phyloP scores from a whole-genome alignment of 2,888 invertebrate species.

The Neria commutata region DNA sequence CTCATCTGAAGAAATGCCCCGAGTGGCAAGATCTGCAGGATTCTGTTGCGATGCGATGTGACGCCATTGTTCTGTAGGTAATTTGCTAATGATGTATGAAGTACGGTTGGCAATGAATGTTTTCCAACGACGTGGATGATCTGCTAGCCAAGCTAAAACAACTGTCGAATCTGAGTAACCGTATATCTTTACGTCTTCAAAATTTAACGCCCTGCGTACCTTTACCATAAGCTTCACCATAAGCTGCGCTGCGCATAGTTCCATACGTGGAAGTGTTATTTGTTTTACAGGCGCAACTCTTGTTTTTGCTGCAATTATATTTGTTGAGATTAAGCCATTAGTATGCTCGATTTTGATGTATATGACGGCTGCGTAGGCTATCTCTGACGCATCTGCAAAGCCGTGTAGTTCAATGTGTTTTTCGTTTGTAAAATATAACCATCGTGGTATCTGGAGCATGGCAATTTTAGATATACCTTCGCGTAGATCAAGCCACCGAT shows the following conservation, averaged over 20 bases:
- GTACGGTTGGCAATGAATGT: constrained; percentile 15
- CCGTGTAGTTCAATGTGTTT: constrained; percentile 7
- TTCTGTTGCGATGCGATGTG: constrained; percentile 18
- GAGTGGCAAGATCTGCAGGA: constrained; percentile 23
- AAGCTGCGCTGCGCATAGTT: constrained; percentile 15
- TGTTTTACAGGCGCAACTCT: constrained; percentile 4
- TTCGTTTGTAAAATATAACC: neutral
- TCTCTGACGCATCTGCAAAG: constrained; percentile 13
- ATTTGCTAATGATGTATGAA: neutral
- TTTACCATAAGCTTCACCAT: constrained; percentile 13
- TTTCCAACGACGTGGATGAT: constrained; percentile 17
- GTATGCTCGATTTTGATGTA: constrained; percentile 7
- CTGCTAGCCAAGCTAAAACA: constrained; percentile 17
- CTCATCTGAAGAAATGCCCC: too few relatives aligned
- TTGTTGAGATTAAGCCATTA: neutral
- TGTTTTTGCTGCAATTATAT: constrained; percentile 17
- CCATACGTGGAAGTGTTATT: constrained; percentile 12
- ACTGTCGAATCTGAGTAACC: constrained; percentile 13
- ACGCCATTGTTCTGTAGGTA: constrained; percentile 15
- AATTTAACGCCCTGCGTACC: constrained; percentile 5
- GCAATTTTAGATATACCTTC: neutral
- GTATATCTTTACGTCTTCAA: constrained; percentile 5
- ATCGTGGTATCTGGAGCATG: neutral
- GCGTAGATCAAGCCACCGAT: constrained; percentile 9
- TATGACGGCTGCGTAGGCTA: constrained; percentile 18